Base-by-base conservation (phyloP, 35 echinoderm and acorn worm species). In the Chiridota heheva region DNA sequence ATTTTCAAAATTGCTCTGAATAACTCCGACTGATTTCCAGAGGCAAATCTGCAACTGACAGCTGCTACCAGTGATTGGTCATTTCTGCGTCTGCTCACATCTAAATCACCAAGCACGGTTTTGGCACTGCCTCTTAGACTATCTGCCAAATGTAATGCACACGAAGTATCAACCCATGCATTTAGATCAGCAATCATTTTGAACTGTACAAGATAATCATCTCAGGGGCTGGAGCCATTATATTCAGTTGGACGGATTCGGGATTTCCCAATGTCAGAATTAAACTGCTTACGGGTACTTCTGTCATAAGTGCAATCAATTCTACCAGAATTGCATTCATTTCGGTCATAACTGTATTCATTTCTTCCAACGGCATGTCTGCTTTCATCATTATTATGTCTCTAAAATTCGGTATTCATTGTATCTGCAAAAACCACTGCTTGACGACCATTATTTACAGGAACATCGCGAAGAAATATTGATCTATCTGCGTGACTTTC, bases 121-220 rank as follows among this genome's bases (percentile, higher is more conserved):
- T 44, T 5, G 17, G 39, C 69, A 10, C 40, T 20, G 3, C 64
- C 64, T 15, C 31, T 68, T 5, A 68, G 64, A 35, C 31, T 18
- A 68, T 30, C 7, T n/a, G 64, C 64, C 34, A 68, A 37, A 17
- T 68, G 64, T 37, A 68, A 36, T 68, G 31, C 39, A 44, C 47
- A 44, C 8, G 69, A 40, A 16, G 47, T 26, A 29, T 17, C 40
- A 72, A 44, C 69, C 69, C 69, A 44, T 29, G 26, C 47, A 15
- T 72, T 72, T 2, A 72, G 36, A 28, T 72, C 69, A 24, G 69
- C 69, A 44, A 72, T 72, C 40, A 45, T 13, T 45, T 72, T 44
- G 22, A 72, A 72, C 69, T 72, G 69, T 41, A 72, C 69, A 72
- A 72, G 42, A 28, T 72, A 45, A 46, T 72, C 69, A 45, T 72